Evolutionary conservation across 2,888 invertebrate species (phyloP).

Genomic region (Helobdella robusta): DNA sequence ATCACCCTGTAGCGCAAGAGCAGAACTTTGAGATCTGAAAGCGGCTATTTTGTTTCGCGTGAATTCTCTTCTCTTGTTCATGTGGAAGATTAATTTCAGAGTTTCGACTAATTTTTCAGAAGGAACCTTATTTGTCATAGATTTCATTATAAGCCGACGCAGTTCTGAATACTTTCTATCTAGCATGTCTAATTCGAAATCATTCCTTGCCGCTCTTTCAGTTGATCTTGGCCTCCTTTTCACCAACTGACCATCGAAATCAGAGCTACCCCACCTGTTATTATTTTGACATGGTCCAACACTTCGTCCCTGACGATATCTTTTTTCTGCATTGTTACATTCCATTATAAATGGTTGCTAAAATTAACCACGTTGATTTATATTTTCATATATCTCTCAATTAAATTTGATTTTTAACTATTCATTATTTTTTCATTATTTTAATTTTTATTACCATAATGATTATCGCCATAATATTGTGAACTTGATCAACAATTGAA

Average conservation of each 20-base stretch:
- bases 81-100: background rate
- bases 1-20: no score
- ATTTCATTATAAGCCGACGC: background rate
- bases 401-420: no score
- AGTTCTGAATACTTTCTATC: slow-evolving; percentile 14
- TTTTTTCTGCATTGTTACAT: no score
- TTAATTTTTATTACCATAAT: no score
- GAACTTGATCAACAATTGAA: no score
- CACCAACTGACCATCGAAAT: background rate
- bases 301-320: no score
- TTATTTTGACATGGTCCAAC: slow-evolving; percentile 3
- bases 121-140: background rate
- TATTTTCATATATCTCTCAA: no score
- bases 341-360: no score
- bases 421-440: no score
- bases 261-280: background rate
- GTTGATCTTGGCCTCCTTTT: slow-evolving; percentile 6
- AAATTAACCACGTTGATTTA: no score
- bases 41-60: background rate
- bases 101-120: background rate
- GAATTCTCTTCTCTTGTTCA: background rate
- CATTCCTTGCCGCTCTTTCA: background rate
- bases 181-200: slow-evolving; percentile 10
- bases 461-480: no score
- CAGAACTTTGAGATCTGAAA: no score